A percentile compares a stretch with the other conserved stretches of the same genome.
Evolutionary conservation across 2,888 invertebrate species (phyloP).

Genomic region (Lithosia quadra): DNA sequence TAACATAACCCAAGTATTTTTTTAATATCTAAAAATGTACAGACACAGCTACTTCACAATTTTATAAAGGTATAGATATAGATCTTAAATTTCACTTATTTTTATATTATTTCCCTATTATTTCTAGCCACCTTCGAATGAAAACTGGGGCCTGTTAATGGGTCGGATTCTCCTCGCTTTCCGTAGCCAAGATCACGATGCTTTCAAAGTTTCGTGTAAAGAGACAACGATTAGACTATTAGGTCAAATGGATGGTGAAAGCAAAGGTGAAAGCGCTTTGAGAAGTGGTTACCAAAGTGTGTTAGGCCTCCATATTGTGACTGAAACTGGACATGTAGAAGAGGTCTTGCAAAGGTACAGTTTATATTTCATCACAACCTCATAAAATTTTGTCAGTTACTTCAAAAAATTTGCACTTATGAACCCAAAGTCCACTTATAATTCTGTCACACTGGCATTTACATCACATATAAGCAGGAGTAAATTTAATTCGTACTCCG

Average conservation of each 20-base stretch:
- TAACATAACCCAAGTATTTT: no score
- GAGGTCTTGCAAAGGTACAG: slow-evolving; percentile 71
- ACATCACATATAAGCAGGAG: no score
- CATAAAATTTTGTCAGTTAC: background rate
- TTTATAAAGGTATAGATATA: no score
- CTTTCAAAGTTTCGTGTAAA: slow-evolving; percentile 74
- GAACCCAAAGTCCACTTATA: no score
- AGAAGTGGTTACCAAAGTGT: slow-evolving; percentile 80
- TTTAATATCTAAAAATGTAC: no score
- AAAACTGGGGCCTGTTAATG: slow-evolving; percentile 92
- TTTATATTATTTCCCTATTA: slow-evolving; percentile 6
- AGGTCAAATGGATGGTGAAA: slow-evolving; percentile 75
- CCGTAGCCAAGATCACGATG: slow-evolving; percentile 70
- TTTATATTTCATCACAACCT: background rate
- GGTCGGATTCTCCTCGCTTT: slow-evolving; percentile 90
- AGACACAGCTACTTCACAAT: no score
- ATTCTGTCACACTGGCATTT: no score
- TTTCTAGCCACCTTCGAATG: slow-evolving; percentile 74
- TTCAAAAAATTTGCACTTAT: no score
- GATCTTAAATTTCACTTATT: background rate
- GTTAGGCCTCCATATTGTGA: slow-evolving; percentile 77
- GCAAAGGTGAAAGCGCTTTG: slow-evolving; percentile 76
- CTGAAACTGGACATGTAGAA: slow-evolving; percentile 75
- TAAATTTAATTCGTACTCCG: no score
- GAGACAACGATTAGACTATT: slow-evolving; percentile 70